A percentile compares a stretch with the other conserved stretches of the same genome.
phyloP scores from a whole-genome alignment of 2,888 invertebrate species.

The Heliconius ethilla region DNA sequence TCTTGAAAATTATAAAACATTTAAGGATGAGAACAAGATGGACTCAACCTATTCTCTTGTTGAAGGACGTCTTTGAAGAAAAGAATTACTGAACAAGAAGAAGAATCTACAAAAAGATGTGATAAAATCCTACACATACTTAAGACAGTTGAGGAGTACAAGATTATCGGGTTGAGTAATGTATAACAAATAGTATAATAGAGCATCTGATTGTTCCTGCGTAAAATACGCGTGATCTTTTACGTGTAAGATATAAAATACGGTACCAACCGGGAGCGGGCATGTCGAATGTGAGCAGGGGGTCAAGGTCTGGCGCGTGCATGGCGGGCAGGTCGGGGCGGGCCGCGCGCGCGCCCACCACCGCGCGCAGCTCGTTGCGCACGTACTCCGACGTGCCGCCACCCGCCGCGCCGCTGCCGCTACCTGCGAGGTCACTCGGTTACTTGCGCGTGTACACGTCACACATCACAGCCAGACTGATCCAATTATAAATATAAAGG shows the following conservation, averaged over 20 bases:
- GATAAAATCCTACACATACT: background rate
- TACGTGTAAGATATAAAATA: background rate
- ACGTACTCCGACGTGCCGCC: constrained; percentile 92
- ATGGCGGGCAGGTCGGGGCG: constrained; percentile 76
- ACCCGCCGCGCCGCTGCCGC: constrained; percentile 56
- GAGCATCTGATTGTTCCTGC: background rate
- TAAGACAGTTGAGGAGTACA: background rate
- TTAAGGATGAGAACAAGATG: background rate
- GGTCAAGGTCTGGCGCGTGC: constrained; percentile 85
- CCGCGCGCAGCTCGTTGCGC: constrained; percentile 93
- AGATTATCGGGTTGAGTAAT: background rate
- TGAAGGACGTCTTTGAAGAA: background rate
- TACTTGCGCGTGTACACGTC: background rate
- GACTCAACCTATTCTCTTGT: background rate
- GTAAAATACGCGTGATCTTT: background rate
- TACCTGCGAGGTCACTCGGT: background rate
- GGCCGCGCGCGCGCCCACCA: constrained; percentile 91
- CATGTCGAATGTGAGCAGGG: constrained; percentile 87
- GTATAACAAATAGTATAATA: background rate
- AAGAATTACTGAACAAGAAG: background rate
- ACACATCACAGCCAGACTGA: constrained; percentile 38
- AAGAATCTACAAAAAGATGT: background rate
- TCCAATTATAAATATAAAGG: constrained; percentile 40
- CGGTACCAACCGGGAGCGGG: constrained; percentile 80
- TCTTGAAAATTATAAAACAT: no score